Conservation (phyloP, 2,797 vertebrate species). For the Carcharodon carcharias region DNA sequence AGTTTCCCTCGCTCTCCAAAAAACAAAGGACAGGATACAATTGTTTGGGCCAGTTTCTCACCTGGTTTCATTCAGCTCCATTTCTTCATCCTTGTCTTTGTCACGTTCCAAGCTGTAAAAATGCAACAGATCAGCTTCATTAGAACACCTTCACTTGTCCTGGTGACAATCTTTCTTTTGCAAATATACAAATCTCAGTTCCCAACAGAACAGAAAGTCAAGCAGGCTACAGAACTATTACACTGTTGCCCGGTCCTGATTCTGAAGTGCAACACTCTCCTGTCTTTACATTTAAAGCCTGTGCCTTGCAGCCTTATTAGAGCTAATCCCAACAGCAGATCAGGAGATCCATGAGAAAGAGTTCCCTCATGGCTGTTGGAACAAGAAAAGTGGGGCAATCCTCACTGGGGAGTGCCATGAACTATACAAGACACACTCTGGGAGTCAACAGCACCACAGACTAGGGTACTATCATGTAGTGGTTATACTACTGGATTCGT, state of each 20-base stretch:
- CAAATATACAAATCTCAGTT: neutral
- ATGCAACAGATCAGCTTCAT: neutral
- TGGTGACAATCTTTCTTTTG: neutral
- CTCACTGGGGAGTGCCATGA: neutral
- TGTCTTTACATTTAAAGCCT: neutral
- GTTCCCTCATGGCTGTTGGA: neutral
- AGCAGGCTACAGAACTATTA: neutral
- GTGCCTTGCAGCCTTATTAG: neutral
- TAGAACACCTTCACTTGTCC: neutral
- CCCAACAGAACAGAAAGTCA: neutral
- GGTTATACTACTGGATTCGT: neutral
- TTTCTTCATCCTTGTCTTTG: constrained; percentile 29
- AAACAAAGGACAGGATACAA: neutral
- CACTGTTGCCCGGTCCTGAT: neutral
- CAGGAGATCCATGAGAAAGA: neutral
- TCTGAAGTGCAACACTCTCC: too few species aligned
- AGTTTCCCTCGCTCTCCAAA: neutral
- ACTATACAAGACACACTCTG: neutral
- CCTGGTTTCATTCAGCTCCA: constrained; percentile 20
- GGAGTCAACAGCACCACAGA: neutral
- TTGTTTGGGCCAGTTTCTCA: neutral
- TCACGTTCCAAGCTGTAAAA: constrained; percentile 24
- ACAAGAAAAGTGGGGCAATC: neutral
- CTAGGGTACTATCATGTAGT: neutral
- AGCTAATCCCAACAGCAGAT: neutral